Evolutionary conservation across 2,888 invertebrate genomes (phyloP).

Genomic region (Chrysolina oricalcia): DNA sequence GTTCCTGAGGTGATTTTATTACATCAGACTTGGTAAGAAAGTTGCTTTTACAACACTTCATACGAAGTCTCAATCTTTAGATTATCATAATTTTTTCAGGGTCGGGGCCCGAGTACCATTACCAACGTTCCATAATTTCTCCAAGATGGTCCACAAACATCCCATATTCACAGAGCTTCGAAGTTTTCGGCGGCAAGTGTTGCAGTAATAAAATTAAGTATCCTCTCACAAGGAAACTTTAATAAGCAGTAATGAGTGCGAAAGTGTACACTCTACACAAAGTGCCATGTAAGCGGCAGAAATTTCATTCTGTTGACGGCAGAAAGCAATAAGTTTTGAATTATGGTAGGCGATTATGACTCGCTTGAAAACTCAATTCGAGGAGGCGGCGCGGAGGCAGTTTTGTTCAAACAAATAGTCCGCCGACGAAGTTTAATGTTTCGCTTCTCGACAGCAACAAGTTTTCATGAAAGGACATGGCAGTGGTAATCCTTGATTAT

Average conservation of each 20-base stretch:
- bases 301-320: constrained; percentile 21
- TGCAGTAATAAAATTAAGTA: constrained; percentile 16
- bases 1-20: too few species aligned
- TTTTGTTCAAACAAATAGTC: constrained; percentile 12
- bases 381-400: background rate
- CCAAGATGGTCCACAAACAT: background rate
- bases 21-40: too few species aligned
- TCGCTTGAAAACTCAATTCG: constrained; percentile 19
- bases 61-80: too few species aligned
- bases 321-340: constrained; percentile 16
- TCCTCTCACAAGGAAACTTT: constrained; percentile 12
- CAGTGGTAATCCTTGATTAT: too few species aligned
- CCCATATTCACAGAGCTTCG: background rate
- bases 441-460: background rate
- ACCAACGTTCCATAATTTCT: background rate
- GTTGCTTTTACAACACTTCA: too few species aligned
- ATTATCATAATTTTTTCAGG: too few species aligned
- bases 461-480: background rate
- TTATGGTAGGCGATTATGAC: constrained; percentile 11
- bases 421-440: background rate
- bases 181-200: background rate
- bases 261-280: constrained; percentile 18
- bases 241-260: constrained; percentile 23
- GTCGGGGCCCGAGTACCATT: too few species aligned
- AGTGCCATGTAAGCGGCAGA: constrained; percentile 20